These are phyloP conservation scores for Zaprionus lachaisei DNA, from an alignment of 1,140 invertebrate genomes.

Conservation along the genomic window DNA sequence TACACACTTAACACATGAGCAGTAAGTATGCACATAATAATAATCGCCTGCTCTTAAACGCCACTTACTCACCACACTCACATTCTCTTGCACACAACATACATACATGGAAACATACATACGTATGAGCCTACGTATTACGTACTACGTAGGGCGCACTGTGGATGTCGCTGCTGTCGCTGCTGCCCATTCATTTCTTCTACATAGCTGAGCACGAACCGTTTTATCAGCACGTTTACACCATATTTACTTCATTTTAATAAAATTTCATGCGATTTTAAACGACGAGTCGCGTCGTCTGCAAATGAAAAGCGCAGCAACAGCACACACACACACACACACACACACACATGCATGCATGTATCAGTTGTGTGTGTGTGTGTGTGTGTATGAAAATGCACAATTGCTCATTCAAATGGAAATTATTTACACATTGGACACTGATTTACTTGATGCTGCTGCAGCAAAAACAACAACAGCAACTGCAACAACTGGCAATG, in stretches of 20 bases:
- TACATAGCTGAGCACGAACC: conserved; percentile 79
- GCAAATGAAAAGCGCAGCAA: conserved; percentile 71
- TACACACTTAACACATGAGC: background rate
- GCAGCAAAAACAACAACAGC: conserved; percentile 40
- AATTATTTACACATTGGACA: conserved; percentile 84
- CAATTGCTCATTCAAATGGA: conserved; percentile 84
- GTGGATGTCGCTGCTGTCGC: conserved; percentile 3
- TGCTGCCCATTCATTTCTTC: conserved; percentile 62
- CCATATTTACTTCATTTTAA: conserved; percentile 84
- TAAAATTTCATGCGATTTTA: conserved; percentile 84
- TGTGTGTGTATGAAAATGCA: conserved; percentile 70
- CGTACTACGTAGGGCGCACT: conserved; percentile 2
- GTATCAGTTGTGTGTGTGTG: conserved; percentile 24
- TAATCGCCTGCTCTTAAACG: conserved; percentile 35
- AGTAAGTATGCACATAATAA: conserved; percentile 20
- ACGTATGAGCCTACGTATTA: background rate
- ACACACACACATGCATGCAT: conserved; percentile 1
- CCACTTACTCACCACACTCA: background rate
- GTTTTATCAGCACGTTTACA: conserved; percentile 84
- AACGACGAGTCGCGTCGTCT: conserved; percentile 68
- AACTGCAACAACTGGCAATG: conserved; percentile 57
- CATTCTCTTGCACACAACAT: background rate
- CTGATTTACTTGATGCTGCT: conserved; percentile 78
- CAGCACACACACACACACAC: conserved; percentile 10
- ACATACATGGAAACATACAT: background rate